Percentiles rank a stretch among this genome's conserved stretches.
Evolutionary conservation across 2,113 vertebrate species (phyloP).

Genomic region (Balaeniceps rex): DNA sequence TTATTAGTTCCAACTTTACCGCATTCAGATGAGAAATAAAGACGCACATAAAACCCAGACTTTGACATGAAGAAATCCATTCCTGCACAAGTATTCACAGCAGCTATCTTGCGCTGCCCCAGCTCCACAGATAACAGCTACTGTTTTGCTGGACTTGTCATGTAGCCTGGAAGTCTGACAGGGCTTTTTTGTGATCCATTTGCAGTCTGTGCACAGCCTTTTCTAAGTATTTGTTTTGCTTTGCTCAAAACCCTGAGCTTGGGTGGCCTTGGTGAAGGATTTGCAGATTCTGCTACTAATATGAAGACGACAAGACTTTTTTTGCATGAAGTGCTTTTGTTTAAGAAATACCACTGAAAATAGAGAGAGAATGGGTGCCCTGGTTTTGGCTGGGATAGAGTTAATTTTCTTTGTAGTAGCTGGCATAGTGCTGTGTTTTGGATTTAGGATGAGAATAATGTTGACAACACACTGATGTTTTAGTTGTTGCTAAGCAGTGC

Average conservation of each 20-base stretch:
- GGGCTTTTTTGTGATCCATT: not conserved
- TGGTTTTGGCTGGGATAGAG: too few relatives aligned
- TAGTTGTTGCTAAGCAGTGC: too few relatives aligned
- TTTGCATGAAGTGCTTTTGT: not conserved
- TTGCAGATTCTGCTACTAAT: not conserved
- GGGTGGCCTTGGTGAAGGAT: conserved; percentile 6
- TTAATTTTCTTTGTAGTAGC: too few relatives aligned
- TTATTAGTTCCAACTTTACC: conserved; percentile 30
- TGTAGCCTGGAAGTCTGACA: not conserved
- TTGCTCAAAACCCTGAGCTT: not conserved
- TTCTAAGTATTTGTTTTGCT: not conserved
- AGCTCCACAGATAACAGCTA: conserved; percentile 30
- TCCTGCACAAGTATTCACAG: not conserved
- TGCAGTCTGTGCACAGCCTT: not conserved
- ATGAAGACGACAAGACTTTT: not conserved
- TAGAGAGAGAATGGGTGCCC: not conserved
- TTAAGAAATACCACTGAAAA: not conserved
- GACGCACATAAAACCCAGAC: not conserved
- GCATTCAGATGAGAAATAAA: conserved; percentile 14
- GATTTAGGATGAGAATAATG: too few relatives aligned
- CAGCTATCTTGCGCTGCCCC: conserved; percentile 17
- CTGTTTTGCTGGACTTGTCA: conserved; percentile 33
- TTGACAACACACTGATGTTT: too few relatives aligned
- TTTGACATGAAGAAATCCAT: conserved; percentile 2
- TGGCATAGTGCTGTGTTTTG: too few relatives aligned